Conservation (phyloP, 2,113 vertebrate species). For the Bufo gargarizans region DNA sequence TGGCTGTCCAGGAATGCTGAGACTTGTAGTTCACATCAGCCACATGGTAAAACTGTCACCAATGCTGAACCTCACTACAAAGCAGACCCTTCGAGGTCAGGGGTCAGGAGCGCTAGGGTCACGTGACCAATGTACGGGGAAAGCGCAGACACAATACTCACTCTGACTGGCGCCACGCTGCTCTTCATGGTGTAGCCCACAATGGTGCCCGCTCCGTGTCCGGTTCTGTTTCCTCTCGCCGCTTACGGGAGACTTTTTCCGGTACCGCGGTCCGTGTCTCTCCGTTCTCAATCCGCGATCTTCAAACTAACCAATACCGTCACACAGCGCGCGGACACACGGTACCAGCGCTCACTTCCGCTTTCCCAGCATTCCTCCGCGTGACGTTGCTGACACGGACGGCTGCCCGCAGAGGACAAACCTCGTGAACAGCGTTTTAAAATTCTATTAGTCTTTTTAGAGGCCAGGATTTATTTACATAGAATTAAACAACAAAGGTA, state of each 20-base stretch:
- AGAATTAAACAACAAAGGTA: too few species aligned
- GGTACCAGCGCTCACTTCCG: constrained; percentile 12
- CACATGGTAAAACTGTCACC: background rate
- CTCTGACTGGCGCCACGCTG: constrained; percentile 44
- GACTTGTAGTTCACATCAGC: background rate
- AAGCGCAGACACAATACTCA: background rate
- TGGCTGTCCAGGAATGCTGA: background rate
- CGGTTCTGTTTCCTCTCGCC: background rate
- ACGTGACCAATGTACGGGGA: background rate
- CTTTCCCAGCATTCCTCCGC: background rate
- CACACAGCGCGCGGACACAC: background rate
- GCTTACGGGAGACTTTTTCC: background rate
- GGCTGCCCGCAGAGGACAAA: constrained; percentile 10
- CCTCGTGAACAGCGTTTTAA: background rate
- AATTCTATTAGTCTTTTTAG: background rate
- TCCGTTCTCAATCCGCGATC: background rate
- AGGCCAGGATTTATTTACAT: too few species aligned
- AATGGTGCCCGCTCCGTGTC: background rate
- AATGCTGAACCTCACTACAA: background rate
- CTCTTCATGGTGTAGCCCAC: constrained; percentile 16
- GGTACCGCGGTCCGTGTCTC: background rate
- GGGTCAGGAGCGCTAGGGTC: background rate
- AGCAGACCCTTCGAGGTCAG: background rate
- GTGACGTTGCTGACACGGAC: background rate
- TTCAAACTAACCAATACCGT: background rate